These are phyloP conservation scores for Acronicta alni DNA, from an alignment of 2,888 invertebrate species.

Conservation along the genomic window DNA sequence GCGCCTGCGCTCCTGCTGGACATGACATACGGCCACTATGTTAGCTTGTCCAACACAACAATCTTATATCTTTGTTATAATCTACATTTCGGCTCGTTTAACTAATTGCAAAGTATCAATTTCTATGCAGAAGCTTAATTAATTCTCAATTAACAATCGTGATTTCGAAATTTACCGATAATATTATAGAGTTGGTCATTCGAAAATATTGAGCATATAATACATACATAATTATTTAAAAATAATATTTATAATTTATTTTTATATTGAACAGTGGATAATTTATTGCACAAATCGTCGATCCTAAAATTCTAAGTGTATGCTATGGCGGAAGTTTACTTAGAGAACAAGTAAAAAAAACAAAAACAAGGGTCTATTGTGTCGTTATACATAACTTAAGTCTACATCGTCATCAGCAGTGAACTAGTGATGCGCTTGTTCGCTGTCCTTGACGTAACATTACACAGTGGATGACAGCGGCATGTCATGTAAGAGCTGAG, in stretches of 20 bases:
- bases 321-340: constrained; percentile 73
- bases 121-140: constrained; percentile 59
- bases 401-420: constrained; percentile 78
- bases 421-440: constrained; percentile 73
- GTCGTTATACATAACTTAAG: constrained; percentile 76
- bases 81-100: constrained; percentile 34
- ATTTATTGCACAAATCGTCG: constrained; percentile 84
- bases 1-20: constrained; percentile 24
- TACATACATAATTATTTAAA: constrained; percentile 64
- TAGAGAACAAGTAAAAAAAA: constrained; percentile 68
- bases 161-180: constrained; percentile 67
- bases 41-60: constrained; percentile 46
- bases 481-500: constrained; percentile 15
- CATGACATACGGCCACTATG: constrained; percentile 28
- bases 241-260: constrained; percentile 71
- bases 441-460: constrained; percentile 56
- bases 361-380: constrained; percentile 71
- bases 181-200: constrained; percentile 87
- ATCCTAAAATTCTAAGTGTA: constrained; percentile 77
- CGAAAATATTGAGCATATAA: constrained; percentile 87
- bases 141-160: constrained; percentile 66
- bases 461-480: constrained; percentile 32
- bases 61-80: constrained; percentile 27
- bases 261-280: constrained; percentile 77
- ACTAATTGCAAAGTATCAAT: constrained; percentile 46